Evolutionary conservation across 2,797 vertebrate genomes (phyloP).

Genomic region (Lagodon rhomboides): DNA sequence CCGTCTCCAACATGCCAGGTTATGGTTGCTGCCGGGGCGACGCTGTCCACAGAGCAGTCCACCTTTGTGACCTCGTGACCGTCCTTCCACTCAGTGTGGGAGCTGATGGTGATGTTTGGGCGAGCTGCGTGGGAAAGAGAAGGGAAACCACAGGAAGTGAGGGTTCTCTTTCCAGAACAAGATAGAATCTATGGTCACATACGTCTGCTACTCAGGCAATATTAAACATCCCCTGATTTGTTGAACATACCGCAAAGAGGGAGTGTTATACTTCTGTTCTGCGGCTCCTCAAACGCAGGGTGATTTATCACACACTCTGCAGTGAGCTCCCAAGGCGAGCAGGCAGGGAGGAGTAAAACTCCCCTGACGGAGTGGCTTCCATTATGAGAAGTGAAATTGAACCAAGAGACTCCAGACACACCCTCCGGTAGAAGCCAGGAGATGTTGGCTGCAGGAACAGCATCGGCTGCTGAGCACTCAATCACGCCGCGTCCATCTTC

Average conservation of each 20-base stretch:
- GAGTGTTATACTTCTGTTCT: constrained; percentile 75
- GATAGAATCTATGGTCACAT: constrained; percentile 35
- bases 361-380: constrained; percentile 78
- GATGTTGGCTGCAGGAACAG: constrained; percentile 79
- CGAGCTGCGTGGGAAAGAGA: constrained; percentile 67
- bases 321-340: constrained; percentile 69
- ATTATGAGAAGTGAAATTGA: constrained; percentile 77
- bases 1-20: constrained; percentile 68
- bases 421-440: constrained; percentile 82
- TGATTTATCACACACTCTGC: constrained; percentile 82
- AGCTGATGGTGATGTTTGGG: constrained; percentile 70
- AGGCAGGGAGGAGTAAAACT: constrained; percentile 78
- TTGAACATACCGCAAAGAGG: constrained; percentile 80
- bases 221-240: constrained; percentile 55
- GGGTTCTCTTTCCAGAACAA: constrained; percentile 9
- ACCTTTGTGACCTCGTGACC: constrained; percentile 59
- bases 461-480: constrained; percentile 80
- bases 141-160: constrained; percentile 42
- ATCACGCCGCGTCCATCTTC: constrained; percentile 67
- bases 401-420: constrained; percentile 69
- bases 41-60: constrained; percentile 74
- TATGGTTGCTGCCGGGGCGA: constrained; percentile 64
- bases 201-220: constrained; percentile 42
- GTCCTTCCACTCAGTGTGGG: constrained; percentile 64
- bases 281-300: constrained; percentile 68